Evolutionary conservation across 2,888 invertebrate genomes (phyloP).

Genomic region (Clunio marinus): DNA sequence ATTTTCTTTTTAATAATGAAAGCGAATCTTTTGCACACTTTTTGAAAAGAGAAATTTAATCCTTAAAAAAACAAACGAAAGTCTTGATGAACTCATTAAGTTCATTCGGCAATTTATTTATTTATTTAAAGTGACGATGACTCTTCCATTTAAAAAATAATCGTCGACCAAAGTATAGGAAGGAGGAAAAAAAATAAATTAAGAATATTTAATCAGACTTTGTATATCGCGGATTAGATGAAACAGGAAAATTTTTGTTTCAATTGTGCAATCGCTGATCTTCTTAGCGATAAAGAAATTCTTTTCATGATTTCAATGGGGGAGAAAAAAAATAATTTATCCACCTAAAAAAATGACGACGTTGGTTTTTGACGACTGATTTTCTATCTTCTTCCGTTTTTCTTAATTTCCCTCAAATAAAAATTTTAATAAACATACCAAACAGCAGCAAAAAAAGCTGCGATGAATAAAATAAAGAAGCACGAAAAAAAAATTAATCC

Average conservation of each 20-base stretch:
- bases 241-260: not conserved
- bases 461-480: slow-evolving; percentile 11
- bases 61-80: not conserved
- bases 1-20: slow-evolving; percentile 22
- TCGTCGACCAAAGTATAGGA: too few relatives aligned
- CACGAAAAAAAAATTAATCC: slow-evolving; percentile 17
- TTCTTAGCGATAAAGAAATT: not conserved
- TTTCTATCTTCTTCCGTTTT: slow-evolving; percentile 19
- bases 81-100: slow-evolving; percentile 16
- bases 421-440: slow-evolving; percentile 9
- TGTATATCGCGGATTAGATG: slow-evolving; percentile 15
- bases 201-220: slow-evolving; percentile 23
- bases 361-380: slow-evolving; percentile 22
- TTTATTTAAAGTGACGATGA: not conserved
- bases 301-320: not conserved
- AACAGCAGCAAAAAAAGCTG: slow-evolving; percentile 5
- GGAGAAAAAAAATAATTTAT: slow-evolving; percentile 16
- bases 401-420: slow-evolving; percentile 19
- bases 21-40: not conserved
- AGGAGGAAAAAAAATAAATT: slow-evolving; percentile 1
- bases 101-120: not conserved
- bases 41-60: not conserved
- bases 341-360: not conserved
- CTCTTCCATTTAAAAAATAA: slow-evolving; percentile 8
- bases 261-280: not conserved